Percentiles rank a stretch among this genome's conserved stretches.
These are phyloP conservation scores for Xerus inauris DNA, from an alignment of 2,113 vertebrate genomes.

Conservation along the genomic window DNA sequence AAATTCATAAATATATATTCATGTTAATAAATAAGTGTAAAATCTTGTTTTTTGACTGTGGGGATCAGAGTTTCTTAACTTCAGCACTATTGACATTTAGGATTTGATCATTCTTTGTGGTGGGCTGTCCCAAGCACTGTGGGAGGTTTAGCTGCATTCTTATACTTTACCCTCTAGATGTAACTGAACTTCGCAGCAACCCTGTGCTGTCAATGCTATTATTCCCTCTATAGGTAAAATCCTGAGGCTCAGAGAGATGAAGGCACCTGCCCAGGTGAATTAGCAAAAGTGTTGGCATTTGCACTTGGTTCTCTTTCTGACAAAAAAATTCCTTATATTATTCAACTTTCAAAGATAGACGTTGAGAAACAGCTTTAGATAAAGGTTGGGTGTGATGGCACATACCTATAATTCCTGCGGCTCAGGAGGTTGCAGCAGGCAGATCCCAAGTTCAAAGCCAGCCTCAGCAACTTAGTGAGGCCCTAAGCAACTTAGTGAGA, in stretches of 20 bases:
- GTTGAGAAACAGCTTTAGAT: neutral
- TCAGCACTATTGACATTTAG: neutral
- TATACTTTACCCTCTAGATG: neutral
- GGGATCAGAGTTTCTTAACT: neutral
- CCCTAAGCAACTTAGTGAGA: too few species aligned
- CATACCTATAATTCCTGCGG: too few species aligned
- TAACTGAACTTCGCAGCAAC: neutral
- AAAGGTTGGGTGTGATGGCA: neutral
- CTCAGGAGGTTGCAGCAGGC: too few species aligned
- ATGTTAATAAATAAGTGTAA: slow-evolving; percentile 17
- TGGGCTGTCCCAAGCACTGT: neutral
- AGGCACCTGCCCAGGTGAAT: neutral
- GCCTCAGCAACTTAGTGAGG: too few species aligned
- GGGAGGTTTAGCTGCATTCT: neutral
- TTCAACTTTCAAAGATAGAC: neutral
- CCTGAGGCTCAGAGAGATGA: neutral
- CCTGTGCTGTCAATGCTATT: neutral
- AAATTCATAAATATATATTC: neutral
- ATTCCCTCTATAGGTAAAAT: neutral
- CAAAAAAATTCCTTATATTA: neutral
- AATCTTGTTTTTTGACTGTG: neutral
- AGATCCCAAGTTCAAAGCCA: too few species aligned
- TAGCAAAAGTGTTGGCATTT: neutral
- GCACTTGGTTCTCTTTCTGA: neutral
- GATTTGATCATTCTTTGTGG: neutral